Base-by-base conservation (phyloP, 92 coral and sea anemone species). In the Porites rus region DNA sequence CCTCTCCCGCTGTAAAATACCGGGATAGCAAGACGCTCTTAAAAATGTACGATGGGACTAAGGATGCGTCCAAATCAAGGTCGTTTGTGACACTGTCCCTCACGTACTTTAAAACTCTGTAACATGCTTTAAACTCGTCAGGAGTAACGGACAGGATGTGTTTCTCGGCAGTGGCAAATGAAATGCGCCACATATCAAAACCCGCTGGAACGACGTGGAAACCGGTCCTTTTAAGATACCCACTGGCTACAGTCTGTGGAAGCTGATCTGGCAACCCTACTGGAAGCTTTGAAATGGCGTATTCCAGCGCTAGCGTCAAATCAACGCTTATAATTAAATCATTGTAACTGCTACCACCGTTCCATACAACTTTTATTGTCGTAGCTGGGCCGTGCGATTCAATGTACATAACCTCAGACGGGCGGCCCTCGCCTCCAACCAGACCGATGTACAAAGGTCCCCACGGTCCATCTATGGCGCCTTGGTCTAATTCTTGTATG, bases 121-220 rank as follows among this genome's bases (percentile, higher is more conserved):
- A 78, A 52, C 83, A 78, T 20, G 19, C 22, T 25, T 60, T 24
- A n/a, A 78, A 78, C 25, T 71, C 71, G 14, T 78, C 72, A 18
- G 72, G 72, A 64, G 83, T 61, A 28, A 22, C 24, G 18, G 56
- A 20, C 25, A 78, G 70, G 2, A 78, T 14, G 17, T 78, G 24
- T 38, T 60, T 63, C 70, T 78, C 83, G 58, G 21, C 73, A 54
- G 64, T 50, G 60, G 72, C 62, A 51, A 78, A 78, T 52, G 72
- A 78, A 14, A 78, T n/a, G 50, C 83, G 83, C 83, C 83, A 63
- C 11, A 61, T 78, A 24, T 63, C 72, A 28, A 38, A 28, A 14
- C 73, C 60, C 43, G 83, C 83, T 1, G 83, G 83, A 51, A 78
- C 83, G 25, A 78, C 73, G 62, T 78, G 83, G 21, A 78, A 78